phyloP scores from a whole-genome alignment of 1,140 invertebrate genomes.

The Cardiocondyla obscurior region DNA sequence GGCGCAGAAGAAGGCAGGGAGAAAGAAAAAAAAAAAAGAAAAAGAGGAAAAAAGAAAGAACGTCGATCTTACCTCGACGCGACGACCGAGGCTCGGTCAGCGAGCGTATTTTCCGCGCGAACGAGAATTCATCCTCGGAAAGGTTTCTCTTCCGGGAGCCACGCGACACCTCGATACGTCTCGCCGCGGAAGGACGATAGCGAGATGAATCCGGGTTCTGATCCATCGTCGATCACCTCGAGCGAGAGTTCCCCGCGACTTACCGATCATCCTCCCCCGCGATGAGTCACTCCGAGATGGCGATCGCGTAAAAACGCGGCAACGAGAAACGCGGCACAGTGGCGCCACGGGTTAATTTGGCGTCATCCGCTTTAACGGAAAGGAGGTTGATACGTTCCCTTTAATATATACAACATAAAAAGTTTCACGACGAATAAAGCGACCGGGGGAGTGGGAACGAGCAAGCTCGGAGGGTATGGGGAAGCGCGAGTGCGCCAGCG shows the following conservation, averaged over 20 bases:
- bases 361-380: slow-evolving; percentile 79
- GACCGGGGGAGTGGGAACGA: slow-evolving; percentile 64
- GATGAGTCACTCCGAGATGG: neutral
- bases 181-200: neutral
- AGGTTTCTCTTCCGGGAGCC: neutral
- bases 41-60: neutral
- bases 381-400: slow-evolving; percentile 79
- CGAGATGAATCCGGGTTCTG: neutral
- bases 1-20: neutral
- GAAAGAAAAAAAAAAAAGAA: neutral
- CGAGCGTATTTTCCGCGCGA: neutral
- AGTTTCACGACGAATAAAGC: slow-evolving; percentile 83
- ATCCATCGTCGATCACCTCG: neutral
- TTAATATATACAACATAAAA: slow-evolving; percentile 83
- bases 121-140: neutral
- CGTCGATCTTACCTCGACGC: neutral
- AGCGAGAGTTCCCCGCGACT: neutral
- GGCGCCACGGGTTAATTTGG: slow-evolving; percentile 75
- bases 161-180: neutral
- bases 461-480: slow-evolving; percentile 47
- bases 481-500: slow-evolving; percentile 66
- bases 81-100: neutral
- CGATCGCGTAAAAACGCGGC: neutral
- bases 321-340: neutral
- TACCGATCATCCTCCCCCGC: neutral